Conservation (phyloP, 2,888 invertebrate genomes). For the Hypomecis punctinalis region DNA sequence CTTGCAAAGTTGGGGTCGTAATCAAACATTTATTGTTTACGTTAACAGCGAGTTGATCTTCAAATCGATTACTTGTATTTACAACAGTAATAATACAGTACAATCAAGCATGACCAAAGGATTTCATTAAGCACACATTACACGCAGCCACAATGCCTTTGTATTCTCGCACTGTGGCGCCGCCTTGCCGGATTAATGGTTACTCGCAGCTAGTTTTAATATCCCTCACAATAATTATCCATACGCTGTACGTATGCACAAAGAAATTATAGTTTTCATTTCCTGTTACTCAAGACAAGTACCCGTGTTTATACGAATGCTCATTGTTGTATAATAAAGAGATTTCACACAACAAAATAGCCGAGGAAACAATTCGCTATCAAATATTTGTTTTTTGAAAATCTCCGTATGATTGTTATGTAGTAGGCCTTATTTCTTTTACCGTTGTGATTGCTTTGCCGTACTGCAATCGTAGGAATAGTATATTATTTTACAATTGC, state of each 20-base stretch:
- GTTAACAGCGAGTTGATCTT: background rate
- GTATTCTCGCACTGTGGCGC: constrained; percentile 36
- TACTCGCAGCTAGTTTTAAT: constrained; percentile 38
- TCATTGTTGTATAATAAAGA: constrained; percentile 36
- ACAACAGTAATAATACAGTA: constrained; percentile 15
- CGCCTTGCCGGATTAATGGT: constrained; percentile 34
- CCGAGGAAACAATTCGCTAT: constrained; percentile 31
- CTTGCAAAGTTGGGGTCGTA: no score
- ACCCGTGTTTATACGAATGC: constrained; percentile 29
- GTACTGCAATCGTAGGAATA: constrained; percentile 4
- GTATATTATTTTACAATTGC: constrained; percentile 9
- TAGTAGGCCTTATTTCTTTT: constrained; percentile 25
- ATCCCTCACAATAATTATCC: constrained; percentile 63
- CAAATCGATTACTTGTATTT: background rate
- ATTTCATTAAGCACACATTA: constrained; percentile 33
- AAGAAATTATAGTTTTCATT: constrained; percentile 65
- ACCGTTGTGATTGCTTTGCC: constrained; percentile 25
- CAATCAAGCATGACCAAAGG: constrained; percentile 38
- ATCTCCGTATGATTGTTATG: constrained; percentile 22
- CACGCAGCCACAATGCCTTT: constrained; percentile 34
- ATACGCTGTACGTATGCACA: constrained; percentile 50
- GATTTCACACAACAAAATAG: constrained; percentile 40
- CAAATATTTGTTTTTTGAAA: constrained; percentile 26
- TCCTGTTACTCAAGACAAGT: constrained; percentile 52
- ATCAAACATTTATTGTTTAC: no score